These are phyloP conservation scores for Agriopis aurantiaria DNA, from an alignment of 2,888 invertebrate genomes.

Conservation along the genomic window DNA sequence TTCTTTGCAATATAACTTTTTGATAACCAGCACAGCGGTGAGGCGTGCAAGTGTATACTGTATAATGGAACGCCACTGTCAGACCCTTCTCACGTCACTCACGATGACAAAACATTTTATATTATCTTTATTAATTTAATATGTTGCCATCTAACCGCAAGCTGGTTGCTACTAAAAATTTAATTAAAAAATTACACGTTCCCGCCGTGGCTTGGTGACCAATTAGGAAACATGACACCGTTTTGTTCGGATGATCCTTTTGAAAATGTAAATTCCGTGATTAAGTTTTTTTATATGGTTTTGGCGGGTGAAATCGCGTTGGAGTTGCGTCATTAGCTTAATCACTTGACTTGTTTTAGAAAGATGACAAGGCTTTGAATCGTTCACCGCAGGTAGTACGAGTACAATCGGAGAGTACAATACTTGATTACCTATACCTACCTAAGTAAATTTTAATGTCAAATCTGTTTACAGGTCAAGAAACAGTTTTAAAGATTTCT, in stretches of 20 bases:
- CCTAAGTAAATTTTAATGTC: neutral
- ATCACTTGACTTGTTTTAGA: slow-evolving; percentile 57
- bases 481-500: neutral
- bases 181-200: slow-evolving; percentile 42
- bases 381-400: neutral
- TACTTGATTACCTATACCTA: neutral
- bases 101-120: slow-evolving; percentile 55
- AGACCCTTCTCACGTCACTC: slow-evolving; percentile 71
- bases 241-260: slow-evolving; percentile 42
- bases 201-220: slow-evolving; percentile 27
- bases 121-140: slow-evolving; percentile 27
- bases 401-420: neutral
- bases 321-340: slow-evolving; percentile 60
- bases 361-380: slow-evolving; percentile 32
- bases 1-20: slow-evolving; percentile 61
- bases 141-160: slow-evolving; percentile 12
- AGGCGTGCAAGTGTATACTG: slow-evolving; percentile 53
- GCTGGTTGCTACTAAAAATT: slow-evolving; percentile 23
- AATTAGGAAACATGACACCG: slow-evolving; percentile 45
- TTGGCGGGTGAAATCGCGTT: slow-evolving; percentile 40
- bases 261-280: slow-evolving; percentile 53
- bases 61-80: slow-evolving; percentile 66
- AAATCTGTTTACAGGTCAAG: neutral
- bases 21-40: slow-evolving; percentile 57
- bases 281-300: slow-evolving; percentile 41